Conservation (phyloP, 2,888 invertebrate genomes). For the Troglohyphantes excavatus region DNA sequence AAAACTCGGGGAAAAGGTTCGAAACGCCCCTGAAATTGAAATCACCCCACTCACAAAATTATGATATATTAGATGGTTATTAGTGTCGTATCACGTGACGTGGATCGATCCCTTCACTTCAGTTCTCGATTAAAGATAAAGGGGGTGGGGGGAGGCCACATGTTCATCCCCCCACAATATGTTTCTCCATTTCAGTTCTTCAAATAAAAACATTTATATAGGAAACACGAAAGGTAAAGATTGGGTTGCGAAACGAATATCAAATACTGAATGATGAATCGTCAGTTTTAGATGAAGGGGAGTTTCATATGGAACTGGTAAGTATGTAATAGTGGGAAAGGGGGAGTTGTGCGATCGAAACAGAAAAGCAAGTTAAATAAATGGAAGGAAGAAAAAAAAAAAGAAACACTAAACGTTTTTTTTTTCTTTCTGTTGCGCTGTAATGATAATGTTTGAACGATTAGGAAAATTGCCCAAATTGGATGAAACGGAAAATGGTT, state of each 20-base stretch:
- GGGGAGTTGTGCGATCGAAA: not conserved
- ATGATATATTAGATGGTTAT: constrained; percentile 70
- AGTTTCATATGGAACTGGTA: not conserved
- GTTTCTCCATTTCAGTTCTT: not conserved
- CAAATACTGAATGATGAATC: constrained; percentile 42
- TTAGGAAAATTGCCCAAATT: constrained; percentile 77
- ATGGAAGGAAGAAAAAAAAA: not conserved
- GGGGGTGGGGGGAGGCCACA: not conserved
- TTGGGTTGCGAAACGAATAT: constrained; percentile 22
- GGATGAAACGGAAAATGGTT: constrained; percentile 59
- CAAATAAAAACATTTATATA: constrained; percentile 11
- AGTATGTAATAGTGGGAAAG: not conserved
- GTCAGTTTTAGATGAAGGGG: constrained; percentile 11
- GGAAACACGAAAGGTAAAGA: constrained; percentile 24
- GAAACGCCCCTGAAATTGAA: constrained; percentile 68
- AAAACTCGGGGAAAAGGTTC: not conserved
- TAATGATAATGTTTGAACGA: constrained; percentile 75
- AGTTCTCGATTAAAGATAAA: constrained; percentile 38
- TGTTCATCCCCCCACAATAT: not conserved
- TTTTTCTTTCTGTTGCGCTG: not conserved
- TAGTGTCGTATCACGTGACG: constrained; percentile 56
- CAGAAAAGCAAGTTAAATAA: not conserved
- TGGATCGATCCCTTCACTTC: constrained; percentile 57
- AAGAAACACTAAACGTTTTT: constrained; percentile 21
- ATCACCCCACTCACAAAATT: constrained; percentile 36